Evolutionary conservation across 2,113 vertebrate species (phyloP).

Genomic region (Tachysurus vachellii): DNA sequence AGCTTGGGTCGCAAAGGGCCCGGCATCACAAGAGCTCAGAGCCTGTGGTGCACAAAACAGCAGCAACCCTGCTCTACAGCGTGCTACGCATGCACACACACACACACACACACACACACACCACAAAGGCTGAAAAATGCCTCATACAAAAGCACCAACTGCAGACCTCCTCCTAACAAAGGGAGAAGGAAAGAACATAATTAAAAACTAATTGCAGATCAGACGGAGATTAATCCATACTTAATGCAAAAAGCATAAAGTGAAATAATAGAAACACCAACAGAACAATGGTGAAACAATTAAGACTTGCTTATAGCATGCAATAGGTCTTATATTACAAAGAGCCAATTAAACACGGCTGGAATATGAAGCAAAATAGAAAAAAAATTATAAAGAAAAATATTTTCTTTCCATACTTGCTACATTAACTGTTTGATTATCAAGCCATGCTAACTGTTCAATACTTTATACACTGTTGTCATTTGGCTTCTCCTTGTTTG

Average conservation of each 20-base stretch:
- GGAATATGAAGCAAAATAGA: not conserved
- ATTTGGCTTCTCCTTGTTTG: too few relatives aligned
- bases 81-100: conserved; percentile 20
- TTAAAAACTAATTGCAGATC: conserved; percentile 14
- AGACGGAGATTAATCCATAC: not conserved
- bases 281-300: not conserved
- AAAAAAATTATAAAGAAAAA: not conserved
- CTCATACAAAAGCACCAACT: conserved; percentile 31
- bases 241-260: not conserved
- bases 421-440: not conserved
- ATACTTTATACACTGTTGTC: not conserved
- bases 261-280: not conserved
- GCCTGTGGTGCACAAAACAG: conserved; percentile 30
- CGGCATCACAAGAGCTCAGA: conserved; percentile 43
- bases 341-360: not conserved
- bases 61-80: conserved; percentile 11
- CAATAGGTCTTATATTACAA: not conserved
- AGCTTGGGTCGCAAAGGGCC: conserved; percentile 50
- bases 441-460: not conserved
- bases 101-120: conserved; percentile 36
- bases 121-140: conserved; percentile 19
- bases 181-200: conserved; percentile 21
- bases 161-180: conserved; percentile 5
- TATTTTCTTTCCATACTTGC: not conserved
- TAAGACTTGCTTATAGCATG: not conserved